phyloP scores from a whole-genome alignment of 1,140 invertebrate species.

The Rhopalosiphum padi region DNA sequence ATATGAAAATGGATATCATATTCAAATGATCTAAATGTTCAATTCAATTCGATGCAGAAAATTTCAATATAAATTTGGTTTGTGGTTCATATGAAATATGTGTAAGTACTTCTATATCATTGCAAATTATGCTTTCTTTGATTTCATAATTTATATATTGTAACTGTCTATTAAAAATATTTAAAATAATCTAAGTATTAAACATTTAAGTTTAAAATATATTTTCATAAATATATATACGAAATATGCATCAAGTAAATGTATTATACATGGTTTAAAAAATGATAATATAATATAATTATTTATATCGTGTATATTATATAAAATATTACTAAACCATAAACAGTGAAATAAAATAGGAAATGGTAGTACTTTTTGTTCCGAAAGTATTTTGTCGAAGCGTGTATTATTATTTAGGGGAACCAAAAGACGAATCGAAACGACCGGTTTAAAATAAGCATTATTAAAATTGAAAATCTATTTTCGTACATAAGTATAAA shows the following conservation, averaged over 20 bases:
- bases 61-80: not conserved
- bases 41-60: slow-evolving; percentile 14
- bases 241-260: not conserved
- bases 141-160: not conserved
- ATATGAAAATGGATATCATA: slow-evolving; percentile 20
- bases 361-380: not conserved
- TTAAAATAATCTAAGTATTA: not conserved
- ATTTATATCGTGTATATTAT: not conserved
- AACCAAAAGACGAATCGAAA: not conserved
- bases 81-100: not conserved
- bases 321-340: not conserved
- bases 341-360: not conserved
- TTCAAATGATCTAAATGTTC: slow-evolving; percentile 18
- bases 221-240: no score
- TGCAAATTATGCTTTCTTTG: not conserved
- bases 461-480: not conserved
- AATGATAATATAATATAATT: no score
- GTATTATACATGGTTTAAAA: not conserved
- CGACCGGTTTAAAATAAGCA: not conserved
- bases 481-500: not conserved
- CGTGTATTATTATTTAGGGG: not conserved
- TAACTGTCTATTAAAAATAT: not conserved
- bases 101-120: not conserved
- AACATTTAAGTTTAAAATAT: not conserved
- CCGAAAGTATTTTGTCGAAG: not conserved